Evolutionary conservation across 2,797 vertebrate genomes (phyloP).

Genomic region (Enteromius afrohamiltoni): DNA sequence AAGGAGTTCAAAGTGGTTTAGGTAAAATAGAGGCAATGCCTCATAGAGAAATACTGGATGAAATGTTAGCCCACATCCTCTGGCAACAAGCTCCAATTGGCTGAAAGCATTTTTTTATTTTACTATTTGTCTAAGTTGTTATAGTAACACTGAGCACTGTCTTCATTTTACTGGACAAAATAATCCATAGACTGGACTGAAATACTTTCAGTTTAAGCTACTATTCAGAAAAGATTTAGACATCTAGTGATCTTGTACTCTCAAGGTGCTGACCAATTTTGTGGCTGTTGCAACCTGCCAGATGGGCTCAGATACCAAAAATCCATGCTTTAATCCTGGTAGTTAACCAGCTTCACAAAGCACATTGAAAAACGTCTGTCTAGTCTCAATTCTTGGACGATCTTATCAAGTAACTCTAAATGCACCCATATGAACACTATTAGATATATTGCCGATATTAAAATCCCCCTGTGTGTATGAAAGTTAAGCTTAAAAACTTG

Average conservation of each 20-base stretch:
- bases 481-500: constrained; percentile 1
- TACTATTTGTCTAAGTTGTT: neutral
- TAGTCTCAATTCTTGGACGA: neutral
- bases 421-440: constrained; percentile 2
- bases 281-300: constrained; percentile 13
- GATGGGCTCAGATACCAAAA: neutral
- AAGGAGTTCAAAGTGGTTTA: constrained; percentile 23
- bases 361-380: constrained; percentile 11
- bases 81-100: constrained; percentile 15
- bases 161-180: neutral
- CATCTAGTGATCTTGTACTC: neutral
- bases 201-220: neutral
- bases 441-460: neutral
- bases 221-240: neutral
- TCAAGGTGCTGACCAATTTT: neutral
- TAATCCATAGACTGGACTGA: neutral
- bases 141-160: neutral
- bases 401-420: constrained; percentile 7
- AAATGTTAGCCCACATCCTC: constrained; percentile 32
- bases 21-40: constrained; percentile 2
- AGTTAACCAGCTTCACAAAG: constrained; percentile 26
- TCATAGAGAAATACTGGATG: constrained; percentile 12
- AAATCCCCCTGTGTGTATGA: constrained; percentile 2
- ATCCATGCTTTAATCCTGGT: constrained; percentile 14
- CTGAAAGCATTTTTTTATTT: constrained; percentile 7